Evolutionary conservation across 2,797 vertebrate genomes (phyloP), one percentile per base, ranked within the genome.

Genomic region (Yasuhikotakia modesta): DNA sequence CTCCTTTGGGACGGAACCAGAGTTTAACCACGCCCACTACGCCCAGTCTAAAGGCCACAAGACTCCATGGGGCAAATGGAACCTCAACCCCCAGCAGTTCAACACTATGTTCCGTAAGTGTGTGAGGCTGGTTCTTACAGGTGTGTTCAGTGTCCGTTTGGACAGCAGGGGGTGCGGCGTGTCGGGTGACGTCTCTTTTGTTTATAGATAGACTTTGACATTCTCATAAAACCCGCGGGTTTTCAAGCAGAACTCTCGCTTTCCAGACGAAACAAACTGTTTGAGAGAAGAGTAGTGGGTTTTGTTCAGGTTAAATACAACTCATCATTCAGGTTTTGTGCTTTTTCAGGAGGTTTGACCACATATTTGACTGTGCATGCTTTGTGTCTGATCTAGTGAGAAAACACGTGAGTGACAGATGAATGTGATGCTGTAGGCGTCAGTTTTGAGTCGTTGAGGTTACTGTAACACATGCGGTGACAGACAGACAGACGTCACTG

Each of bases 81-180:
- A 99, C 89, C 95, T 99, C 80, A 99, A 99, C 90, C 98, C 96
- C 0, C 98, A 99, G 83, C 98, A 99, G 89, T 99, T 99, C 88
- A 99, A 99, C 88, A 99, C 98, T 73, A 99, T 99, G 98, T 99
- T 99, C 85, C 98, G 98, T 99, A 94, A 97, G 97, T 98, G 64
- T 74, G 24, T 22, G 30, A 27, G 65, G 35, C 45, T 39, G 16
- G 57, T 13, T 72, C 24, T 63, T 60, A 5, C 21, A 7, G 55
- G 43, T 35, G 16, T 39, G 6, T 27, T 30, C 8, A 10, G 35
- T 8, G 1, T 10, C 35, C 35, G 1, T 8, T 39, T 39, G 35
- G 35, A 7, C 4, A n/a, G 35, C 16, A 11, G 60, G 63, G 71
- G 85, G 84, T 84, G 79, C n/a, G n/a, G n/a, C n/a, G n/a, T n/a